These are phyloP conservation scores for Embiotoca jacksoni DNA, from an alignment of 2,113 vertebrate species.

Conservation along the genomic window DNA sequence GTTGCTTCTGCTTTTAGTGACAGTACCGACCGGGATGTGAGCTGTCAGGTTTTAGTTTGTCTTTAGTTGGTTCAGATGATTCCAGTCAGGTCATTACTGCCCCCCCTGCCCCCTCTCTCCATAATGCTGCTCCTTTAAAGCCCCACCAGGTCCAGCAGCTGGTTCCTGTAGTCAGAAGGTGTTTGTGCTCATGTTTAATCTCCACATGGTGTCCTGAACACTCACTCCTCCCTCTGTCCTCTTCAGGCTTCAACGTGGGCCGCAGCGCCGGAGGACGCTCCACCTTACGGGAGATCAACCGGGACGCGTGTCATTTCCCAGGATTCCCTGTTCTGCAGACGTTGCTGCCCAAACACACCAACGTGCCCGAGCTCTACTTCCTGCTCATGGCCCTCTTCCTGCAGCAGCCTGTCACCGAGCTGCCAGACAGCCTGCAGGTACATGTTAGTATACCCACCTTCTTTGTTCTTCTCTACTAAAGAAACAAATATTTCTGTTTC, in stretches of 20 bases:
- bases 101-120: neutral
- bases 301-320: constrained; percentile 97
- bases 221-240: neutral
- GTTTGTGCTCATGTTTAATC: neutral
- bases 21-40: too few species aligned
- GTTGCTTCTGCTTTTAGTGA: constrained; percentile 21
- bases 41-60: neutral
- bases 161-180: neutral
- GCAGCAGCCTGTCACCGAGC: constrained; percentile 96
- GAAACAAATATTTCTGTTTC: neutral
- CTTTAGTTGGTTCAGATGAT: neutral
- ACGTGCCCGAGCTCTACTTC: constrained; percentile 97
- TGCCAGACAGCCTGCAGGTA: constrained; percentile 98
- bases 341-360: constrained; percentile 97
- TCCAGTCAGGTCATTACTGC: neutral
- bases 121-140: constrained; percentile 10
- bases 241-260: constrained; percentile 95
- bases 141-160: constrained; percentile 1
- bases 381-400: constrained; percentile 98
- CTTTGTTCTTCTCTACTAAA: constrained; percentile 24
- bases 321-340: constrained; percentile 95
- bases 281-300: constrained; percentile 94
- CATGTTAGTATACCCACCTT: constrained; percentile 80
- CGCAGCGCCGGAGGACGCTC: constrained; percentile 94
- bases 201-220: neutral